A percentile compares a stretch with the other conserved stretches of the same genome.
Conservation (phyloP, 2,888 invertebrate species). For the Drosophila anomalipes region DNA sequence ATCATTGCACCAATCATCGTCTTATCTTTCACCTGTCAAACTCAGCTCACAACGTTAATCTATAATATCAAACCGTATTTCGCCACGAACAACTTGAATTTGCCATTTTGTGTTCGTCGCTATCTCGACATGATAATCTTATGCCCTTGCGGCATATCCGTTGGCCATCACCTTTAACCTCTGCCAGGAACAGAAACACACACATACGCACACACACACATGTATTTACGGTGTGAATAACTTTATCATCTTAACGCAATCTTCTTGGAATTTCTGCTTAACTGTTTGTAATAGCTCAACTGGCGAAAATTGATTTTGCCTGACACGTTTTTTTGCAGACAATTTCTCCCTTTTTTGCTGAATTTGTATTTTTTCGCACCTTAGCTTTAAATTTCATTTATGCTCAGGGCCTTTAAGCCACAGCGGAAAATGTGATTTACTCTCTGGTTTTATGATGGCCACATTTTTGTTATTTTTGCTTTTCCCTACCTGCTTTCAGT, state of each 20-base stretch:
- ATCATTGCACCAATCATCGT: slow-evolving; percentile 13
- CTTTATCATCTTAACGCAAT: slow-evolving; percentile 65
- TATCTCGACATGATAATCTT: slow-evolving; percentile 61
- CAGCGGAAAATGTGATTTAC: slow-evolving; percentile 68
- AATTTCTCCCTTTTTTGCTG: background rate
- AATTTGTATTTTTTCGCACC: slow-evolving; percentile 21
- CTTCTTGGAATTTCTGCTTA: slow-evolving; percentile 52
- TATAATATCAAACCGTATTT: slow-evolving; percentile 1
- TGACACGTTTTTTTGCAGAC: slow-evolving; percentile 1
- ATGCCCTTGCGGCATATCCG: slow-evolving; percentile 60
- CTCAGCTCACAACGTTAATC: slow-evolving; percentile 18
- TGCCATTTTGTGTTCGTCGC: slow-evolving; percentile 25
- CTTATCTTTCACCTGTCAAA: slow-evolving; percentile 22
- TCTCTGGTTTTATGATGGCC: slow-evolving; percentile 54
- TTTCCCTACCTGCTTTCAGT: slow-evolving; percentile 12
- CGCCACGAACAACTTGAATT: background rate
- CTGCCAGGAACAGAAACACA: slow-evolving; percentile 15
- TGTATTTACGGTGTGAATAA: slow-evolving; percentile 24
- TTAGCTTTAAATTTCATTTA: slow-evolving; percentile 69
- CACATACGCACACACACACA: slow-evolving; percentile 2
- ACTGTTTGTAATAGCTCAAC: slow-evolving; percentile 43
- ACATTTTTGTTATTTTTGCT: slow-evolving; percentile 30
- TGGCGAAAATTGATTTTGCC: slow-evolving; percentile 70
- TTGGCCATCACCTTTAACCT: slow-evolving; percentile 46
- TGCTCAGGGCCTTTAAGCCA: slow-evolving; percentile 47